Evolutionary conservation across 2,113 vertebrate species (phyloP), one percentile per base, ranked within the genome.

Genomic region (Thamnophis sirtalis): DNA sequence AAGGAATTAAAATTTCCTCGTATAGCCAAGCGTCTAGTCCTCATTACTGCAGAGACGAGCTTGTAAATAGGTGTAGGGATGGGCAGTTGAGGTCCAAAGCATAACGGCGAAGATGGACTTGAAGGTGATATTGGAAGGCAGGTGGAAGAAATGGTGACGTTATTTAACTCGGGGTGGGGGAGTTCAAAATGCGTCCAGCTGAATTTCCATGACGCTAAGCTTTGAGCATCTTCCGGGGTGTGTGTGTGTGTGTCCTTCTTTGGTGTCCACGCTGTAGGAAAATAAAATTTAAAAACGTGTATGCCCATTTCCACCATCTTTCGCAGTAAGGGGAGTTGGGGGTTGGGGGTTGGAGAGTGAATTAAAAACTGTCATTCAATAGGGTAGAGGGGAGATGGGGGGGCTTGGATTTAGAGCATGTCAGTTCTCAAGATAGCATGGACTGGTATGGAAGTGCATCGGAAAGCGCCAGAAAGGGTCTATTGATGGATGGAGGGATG

Each of bases 81-180:
- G 68, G 80, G 89, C 10, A 0, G 10, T 48, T 15, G 15, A 49
- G 38, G 24, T 5, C 10, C 22, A 90, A 90, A n/a, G 60, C 63
- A 33, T 33, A 11, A 1, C 38, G 28, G n/a, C 5, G 21, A 86
- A 49, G 54, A 2, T 9, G 6, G 68, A 21, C 38, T 9, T 84
- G 5, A 55, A n/a, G n/a, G 33, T 38, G 68, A 49, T 53, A 28
- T 28, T 55, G 55, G 51, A 84, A 90, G 53, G 33, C 43, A 26
- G 33, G n/a, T 0, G 5, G 19, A 22, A 24, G 9, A 3, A 7
- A 33, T 1, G n/a, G 50, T 1, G n/a, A 0, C 17, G 0, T 90
- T 21, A 4, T 50, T 33, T n/a, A n/a, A 24, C 24, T 38, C n/a
- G 2, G 26, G n/a, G 2, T 9, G 7, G 80, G 17, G 38, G 80